Percentiles rank a stretch among this genome's conserved stretches.
phyloP scores from a whole-genome alignment of 2,888 invertebrate species.

The Dryadula phaetusa region DNA sequence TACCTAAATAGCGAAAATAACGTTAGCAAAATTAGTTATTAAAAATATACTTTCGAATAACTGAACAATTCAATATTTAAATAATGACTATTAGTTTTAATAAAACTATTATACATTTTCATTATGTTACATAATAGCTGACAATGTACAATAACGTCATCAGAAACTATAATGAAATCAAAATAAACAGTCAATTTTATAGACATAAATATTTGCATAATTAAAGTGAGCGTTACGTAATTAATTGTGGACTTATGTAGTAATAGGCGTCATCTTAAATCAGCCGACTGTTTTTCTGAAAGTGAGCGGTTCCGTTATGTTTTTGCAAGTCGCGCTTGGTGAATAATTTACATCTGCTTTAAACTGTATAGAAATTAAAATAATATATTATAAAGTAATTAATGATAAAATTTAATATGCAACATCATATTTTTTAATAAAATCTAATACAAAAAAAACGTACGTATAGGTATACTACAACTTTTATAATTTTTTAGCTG shows the following conservation, averaged over 20 bases:
- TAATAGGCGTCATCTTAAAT: constrained; percentile 72
- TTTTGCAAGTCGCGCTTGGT: constrained; percentile 17
- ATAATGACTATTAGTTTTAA: no score
- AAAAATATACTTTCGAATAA: background rate
- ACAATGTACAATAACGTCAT: no score
- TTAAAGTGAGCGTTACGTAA: constrained; percentile 61
- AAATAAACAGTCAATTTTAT: background rate
- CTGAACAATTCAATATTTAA: no score
- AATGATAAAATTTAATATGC: background rate
- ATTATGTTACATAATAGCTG: background rate
- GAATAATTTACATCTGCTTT: constrained; percentile 17
- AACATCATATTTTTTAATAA: background rate
- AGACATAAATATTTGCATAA: constrained; percentile 20
- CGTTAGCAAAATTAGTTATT: background rate
- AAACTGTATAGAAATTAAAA: background rate
- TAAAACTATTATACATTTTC: background rate
- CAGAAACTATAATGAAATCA: no score
- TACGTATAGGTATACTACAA: background rate
- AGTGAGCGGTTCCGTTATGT: constrained; percentile 62
- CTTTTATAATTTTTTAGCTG: background rate
- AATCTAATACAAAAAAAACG: background rate
- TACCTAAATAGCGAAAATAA: constrained; percentile 46
- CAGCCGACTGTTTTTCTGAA: constrained; percentile 68
- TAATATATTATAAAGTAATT: background rate
- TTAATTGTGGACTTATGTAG: constrained; percentile 51